Base-by-base conservation (phyloP, 2,797 vertebrate species). In the Decapterus maruadsi region DNA sequence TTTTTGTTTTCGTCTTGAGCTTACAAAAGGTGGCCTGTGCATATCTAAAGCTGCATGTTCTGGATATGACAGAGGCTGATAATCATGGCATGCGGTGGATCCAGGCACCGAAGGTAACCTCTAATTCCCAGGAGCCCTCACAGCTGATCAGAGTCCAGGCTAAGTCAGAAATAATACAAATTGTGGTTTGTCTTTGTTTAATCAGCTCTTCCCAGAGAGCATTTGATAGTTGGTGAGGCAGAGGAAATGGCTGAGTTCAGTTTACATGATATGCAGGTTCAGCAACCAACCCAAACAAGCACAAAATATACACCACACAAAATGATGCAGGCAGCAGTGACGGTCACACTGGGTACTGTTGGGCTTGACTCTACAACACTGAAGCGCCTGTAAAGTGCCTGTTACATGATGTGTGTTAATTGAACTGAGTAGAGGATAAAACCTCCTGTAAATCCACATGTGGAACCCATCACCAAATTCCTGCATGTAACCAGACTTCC, bases 111-210 rank as follows among this genome's bases (percentile, higher is more conserved):
- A 78, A 9, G 20, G n/a, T 73, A 86, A 74, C 81, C 82, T 73
- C 71, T 90, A 77, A 90, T 88, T 86, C 77, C 56, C 20, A 70
- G 19, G 64, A 51, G 57, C 73, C 71, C n/a, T 9, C 12, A 17
- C 63, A 70, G 77, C 76, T 72, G 75, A 87, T 84, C 77, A 45
- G 75, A 70, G 77, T 68, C 66, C 63, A 53, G 46, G 56, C 82
- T 84, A 63, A 89, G 78, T 50, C 63, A 14, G 61, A 83, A 88
- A 91, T 89, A 40, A 89, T 56, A 90, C 65, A 31, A 79, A 68
- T 57, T 75, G 72, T 60, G 36, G 16, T 16, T 43, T 9, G 42
- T 58, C 74, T 78, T 51, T 76, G 83, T 90, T 88, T 88, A 83
- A 76, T 85, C 75, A 85, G 72, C 60, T 29, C 69, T 65, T 80